Conservation (phyloP, 92 coral and sea anemone genomes). For the Phenganax stokvisi region DNA sequence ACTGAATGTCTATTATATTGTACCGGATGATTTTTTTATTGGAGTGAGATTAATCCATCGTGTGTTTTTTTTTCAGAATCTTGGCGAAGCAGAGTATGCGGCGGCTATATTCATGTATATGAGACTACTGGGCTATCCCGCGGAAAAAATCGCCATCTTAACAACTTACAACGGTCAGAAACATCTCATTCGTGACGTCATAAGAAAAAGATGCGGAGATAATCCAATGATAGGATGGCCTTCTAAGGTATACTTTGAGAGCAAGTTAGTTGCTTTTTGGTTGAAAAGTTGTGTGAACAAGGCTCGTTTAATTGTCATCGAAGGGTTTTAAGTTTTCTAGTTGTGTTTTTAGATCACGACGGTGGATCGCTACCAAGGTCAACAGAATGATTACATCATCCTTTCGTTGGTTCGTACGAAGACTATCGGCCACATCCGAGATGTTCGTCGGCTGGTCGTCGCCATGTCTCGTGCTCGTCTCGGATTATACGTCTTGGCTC, state of each 20-base stretch:
- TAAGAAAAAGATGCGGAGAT: constrained; percentile 87
- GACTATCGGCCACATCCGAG: constrained; percentile 94
- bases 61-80: constrained; percentile 55
- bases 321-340: background rate
- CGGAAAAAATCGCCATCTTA: constrained; percentile 88
- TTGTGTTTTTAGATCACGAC: constrained; percentile 71
- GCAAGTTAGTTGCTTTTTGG: too few species aligned
- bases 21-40: too few species aligned
- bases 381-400: constrained; percentile 97
- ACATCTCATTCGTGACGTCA: constrained; percentile 96
- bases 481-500: constrained; percentile 92
- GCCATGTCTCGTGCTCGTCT: constrained; percentile 99
- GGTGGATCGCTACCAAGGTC: constrained; percentile 99
- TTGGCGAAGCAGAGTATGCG: constrained; percentile 95
- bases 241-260: constrained; percentile 62
- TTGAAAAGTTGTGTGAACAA: background rate
- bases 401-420: constrained; percentile 94
- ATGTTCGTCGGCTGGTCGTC: constrained; percentile 93
- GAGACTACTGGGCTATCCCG: constrained; percentile 93
- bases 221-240: constrained; percentile 98
- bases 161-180: constrained; percentile 98
- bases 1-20: too few species aligned
- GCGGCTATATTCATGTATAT: constrained; percentile 99
- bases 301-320: background rate
- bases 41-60: too few species aligned